Conservation (phyloP, 2,888 invertebrate genomes). For the Lumbricus terrestris region DNA sequence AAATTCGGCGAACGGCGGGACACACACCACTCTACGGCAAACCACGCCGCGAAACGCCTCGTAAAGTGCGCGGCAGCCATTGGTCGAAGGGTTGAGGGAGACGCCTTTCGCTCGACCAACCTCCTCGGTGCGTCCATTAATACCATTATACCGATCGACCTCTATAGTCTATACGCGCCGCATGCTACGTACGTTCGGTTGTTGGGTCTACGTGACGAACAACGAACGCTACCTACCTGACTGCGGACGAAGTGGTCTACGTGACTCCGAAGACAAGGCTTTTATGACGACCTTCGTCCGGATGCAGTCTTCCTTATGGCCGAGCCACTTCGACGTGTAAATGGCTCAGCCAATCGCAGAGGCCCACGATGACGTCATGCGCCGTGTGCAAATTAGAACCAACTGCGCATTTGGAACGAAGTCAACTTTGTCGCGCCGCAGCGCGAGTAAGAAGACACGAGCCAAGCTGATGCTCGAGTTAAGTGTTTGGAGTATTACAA, state of each 20-base stretch:
- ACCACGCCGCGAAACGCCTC: background rate
- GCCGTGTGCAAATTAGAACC: background rate
- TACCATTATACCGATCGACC: background rate
- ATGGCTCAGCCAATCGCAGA: background rate
- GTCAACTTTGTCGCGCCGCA: background rate
- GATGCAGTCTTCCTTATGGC: background rate
- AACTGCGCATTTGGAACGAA: constrained; percentile 16
- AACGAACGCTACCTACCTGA: background rate
- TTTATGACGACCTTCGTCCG: constrained; percentile 6
- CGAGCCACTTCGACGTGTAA: background rate
- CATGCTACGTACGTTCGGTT: background rate
- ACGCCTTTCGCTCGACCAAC: background rate
- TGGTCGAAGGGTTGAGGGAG: background rate
- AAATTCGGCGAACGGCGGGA: background rate
- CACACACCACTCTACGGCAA: background rate
- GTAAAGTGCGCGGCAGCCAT: background rate
- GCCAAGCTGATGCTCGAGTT: background rate
- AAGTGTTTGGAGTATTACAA: background rate
- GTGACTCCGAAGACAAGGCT: background rate
- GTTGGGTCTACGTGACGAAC: background rate
- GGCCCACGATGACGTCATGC: background rate
- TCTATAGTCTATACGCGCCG: background rate
- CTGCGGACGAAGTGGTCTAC: background rate
- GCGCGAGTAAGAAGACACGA: background rate
- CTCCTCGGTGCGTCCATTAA: background rate